phyloP scores from a whole-genome alignment of 2,113 vertebrate genomes.

The Salvelinus alpinus region DNA sequence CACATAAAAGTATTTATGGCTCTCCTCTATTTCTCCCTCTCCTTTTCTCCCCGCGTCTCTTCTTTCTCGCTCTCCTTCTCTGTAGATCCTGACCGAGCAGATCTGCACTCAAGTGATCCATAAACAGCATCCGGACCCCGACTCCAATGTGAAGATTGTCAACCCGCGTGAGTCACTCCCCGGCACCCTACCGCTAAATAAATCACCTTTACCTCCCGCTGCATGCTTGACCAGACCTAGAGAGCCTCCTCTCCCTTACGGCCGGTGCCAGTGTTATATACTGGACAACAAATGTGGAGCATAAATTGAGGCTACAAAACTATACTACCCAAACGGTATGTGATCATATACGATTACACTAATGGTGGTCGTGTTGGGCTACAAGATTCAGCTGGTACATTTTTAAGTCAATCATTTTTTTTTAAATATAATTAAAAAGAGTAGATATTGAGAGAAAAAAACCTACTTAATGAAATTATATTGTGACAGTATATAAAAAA shows the following conservation, averaged over 20 bases:
- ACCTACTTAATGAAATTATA: not conserved
- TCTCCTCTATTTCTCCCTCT: not conserved
- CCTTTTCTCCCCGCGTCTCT: too few relatives aligned
- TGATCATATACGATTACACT: not conserved
- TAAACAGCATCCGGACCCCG: conserved; percentile 96
- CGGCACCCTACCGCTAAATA: conserved; percentile 50
- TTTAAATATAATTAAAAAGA: not conserved
- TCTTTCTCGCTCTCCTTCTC: conserved; percentile 26
- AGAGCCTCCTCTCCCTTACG: conserved; percentile 45
- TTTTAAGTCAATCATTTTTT: not conserved
- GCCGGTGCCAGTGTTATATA: conserved; percentile 38
- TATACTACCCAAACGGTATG: conserved; percentile 27
- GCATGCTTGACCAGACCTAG: conserved; percentile 10
- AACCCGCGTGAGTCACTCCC: conserved; percentile 90
- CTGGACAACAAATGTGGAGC: conserved; percentile 54
- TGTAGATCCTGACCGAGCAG: conserved; percentile 93
- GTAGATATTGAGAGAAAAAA: not conserved
- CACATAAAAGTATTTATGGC: not conserved
- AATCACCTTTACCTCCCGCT: conserved; percentile 57
- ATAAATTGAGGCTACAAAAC: conserved; percentile 51
- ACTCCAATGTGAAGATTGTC: conserved; percentile 95
- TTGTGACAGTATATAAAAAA: not conserved
- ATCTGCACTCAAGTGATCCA: conserved; percentile 97
- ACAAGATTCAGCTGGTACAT: not conserved
- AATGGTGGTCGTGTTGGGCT: not conserved